Conservation (phyloP, 2,888 invertebrate species). For the Acrobeloides nanus region DNA sequence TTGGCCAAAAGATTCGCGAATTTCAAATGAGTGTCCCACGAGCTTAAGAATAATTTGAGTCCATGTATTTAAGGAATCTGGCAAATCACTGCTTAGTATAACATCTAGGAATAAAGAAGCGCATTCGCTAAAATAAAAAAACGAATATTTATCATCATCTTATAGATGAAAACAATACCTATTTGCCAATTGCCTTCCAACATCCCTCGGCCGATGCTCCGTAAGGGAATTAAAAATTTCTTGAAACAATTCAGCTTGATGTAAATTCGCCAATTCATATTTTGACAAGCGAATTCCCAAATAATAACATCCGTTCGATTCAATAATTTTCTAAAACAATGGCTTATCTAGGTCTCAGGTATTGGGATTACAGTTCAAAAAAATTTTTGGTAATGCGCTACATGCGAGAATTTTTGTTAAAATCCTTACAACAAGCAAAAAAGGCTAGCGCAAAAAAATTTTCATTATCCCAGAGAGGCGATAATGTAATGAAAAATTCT, state of each 20-base stretch:
- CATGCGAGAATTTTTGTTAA: no score
- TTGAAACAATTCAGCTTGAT: slow-evolving; percentile 1
- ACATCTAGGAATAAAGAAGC: slow-evolving; percentile 2
- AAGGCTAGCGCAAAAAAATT: no score
- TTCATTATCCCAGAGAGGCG: no score
- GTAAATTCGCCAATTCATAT: not conserved
- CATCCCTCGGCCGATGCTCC: no score
- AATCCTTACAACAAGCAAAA: no score
- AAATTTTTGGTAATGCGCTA: no score
- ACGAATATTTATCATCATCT: not conserved
- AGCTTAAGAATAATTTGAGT: slow-evolving; percentile 15
- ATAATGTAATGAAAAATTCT: no score
- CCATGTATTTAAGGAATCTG: slow-evolving; percentile 10
- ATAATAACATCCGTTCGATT: slow-evolving; percentile 33
- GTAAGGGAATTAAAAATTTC: slow-evolving; percentile 1
- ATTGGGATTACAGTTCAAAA: no score
- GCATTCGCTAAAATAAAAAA: slow-evolving; percentile 5
- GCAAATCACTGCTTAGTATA: not conserved
- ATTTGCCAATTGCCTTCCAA: slow-evolving; percentile 13
- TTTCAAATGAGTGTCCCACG: slow-evolving; percentile 17
- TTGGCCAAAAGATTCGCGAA: slow-evolving; percentile 22
- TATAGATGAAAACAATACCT: not conserved
- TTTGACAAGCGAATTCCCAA: slow-evolving; percentile 22
- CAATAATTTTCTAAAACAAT: slow-evolving; percentile 33
- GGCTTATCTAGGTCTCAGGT: no score